Evolutionary conservation across 2,113 vertebrate species (phyloP), one percentile per base, ranked within the genome.

Genomic region (Heterotis niloticus): DNA sequence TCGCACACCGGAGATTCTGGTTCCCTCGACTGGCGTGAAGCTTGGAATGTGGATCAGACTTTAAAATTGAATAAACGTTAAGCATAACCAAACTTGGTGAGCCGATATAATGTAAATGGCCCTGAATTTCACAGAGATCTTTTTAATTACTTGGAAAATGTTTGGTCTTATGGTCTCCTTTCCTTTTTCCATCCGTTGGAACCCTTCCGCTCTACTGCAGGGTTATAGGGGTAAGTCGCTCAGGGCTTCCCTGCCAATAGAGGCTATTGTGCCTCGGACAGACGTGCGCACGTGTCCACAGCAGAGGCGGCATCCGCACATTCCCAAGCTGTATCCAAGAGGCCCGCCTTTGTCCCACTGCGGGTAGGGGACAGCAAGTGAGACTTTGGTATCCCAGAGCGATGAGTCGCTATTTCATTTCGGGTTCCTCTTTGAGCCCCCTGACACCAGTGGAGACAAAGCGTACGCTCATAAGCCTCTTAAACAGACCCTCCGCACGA

Each of bases 241-340:
- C 64, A 44, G 75, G 81, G 83, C 86, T 78, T 52, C n/a, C 51
- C 79, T 65, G 44, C 81, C 72, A 64, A 77, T 59, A 79, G 76
- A 77, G 74, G 80, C 88, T 86, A 88, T 88, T 77, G 67, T 51
- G 51, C 1, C 64, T 2, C 16, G 23, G 20, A 34, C 64, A 52
- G 13, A 26, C 44, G 26, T 51, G 24, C 54, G n/a, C 7, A 26
- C 76, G 18, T 67, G 67, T 24, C 23, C 57, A 64, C 54, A 34
- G 23, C 59, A 78, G 68, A 78, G 82, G 84, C 78, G 82, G 78
- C 85, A 76, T 71, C 78, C 81, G 85, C 79, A 83, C 85, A 79
- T 87, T 86, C 85, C 83, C 71, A 64, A 51, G 76, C 85, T 29
- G 85, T 88, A 76, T 84, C 88, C 80, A 81, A 10, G 87, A 80